phyloP scores from a whole-genome alignment of 2,797 vertebrate species.

The Bovichtus diacanthus region DNA sequence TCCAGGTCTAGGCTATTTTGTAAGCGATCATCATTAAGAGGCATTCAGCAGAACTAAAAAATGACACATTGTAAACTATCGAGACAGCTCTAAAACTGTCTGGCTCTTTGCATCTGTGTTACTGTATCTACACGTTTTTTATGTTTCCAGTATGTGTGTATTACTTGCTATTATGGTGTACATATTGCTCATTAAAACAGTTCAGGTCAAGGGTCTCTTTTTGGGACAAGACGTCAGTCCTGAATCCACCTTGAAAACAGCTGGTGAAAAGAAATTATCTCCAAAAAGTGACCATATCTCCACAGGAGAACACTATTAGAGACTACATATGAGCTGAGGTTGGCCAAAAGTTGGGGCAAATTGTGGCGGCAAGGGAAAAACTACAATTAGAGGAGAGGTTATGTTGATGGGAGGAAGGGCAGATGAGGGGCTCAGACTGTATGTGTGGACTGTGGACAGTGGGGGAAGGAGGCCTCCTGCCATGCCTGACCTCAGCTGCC shows the following conservation, averaged over 20 bases:
- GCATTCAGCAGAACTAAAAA: constrained; percentile 6
- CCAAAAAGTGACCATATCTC: constrained; percentile 29
- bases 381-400: constrained; percentile 53
- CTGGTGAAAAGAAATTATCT: constrained; percentile 40
- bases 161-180: neutral
- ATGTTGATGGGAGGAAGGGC: constrained; percentile 50
- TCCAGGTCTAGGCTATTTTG: neutral
- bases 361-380: constrained; percentile 41
- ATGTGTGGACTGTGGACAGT: constrained; percentile 58
- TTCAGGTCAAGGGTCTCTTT: constrained; percentile 7
- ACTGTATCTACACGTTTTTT: neutral
- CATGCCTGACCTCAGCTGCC: constrained; percentile 81
- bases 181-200: constrained; percentile 24
- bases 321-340: constrained; percentile 33
- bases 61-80: constrained; percentile 11
- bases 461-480: constrained; percentile 72
- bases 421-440: constrained; percentile 51
- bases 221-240: constrained; percentile 26
- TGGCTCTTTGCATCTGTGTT: constrained; percentile 1
- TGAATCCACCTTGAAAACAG: constrained; percentile 24
- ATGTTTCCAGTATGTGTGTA: neutral
- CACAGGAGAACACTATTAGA: constrained; percentile 44
- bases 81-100: constrained; percentile 10
- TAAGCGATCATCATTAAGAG: constrained; percentile 6
- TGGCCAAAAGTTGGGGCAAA: constrained; percentile 41